Base-by-base conservation (phyloP, 1,140 invertebrate species). In the Pseudomyrmex cubaensis region DNA sequence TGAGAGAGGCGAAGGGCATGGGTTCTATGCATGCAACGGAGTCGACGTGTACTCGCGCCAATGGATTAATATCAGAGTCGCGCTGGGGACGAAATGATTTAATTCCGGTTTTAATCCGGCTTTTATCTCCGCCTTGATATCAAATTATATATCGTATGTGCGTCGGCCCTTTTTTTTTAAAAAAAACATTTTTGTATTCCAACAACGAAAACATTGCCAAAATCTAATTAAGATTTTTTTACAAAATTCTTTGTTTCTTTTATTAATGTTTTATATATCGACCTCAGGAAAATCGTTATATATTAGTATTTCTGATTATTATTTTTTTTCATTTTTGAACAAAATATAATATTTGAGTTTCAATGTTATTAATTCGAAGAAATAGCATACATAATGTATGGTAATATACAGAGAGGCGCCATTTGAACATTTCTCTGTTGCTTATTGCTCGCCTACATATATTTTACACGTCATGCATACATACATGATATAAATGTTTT, bases 61-160 rank as follows among this genome's bases (percentile, higher is more conserved):
- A 44, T 80, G 76, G 54, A 80, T 80, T 80, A 80, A 80, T 80
- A 72, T 72, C 76, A 62, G 48, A 61, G 44, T 44, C 17, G 73
- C 46, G 46, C 15, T 35, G 48, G 76, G n/a, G 54, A 66, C 66
- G 20, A 80, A 72, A 80, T 80, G 76, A 80, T 80, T 80, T 80
- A 80, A 80, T 80, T 80, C 66, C 66, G 44, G 66, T 70, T 80
- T 80, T 80, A 72, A 80, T 80, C 66, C 44, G 44, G 15, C n/a
- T 59, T 70, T 78, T 78, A 78, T 78, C 64, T n/a, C 7, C 76
- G 76, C 66, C 54, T 59, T 54, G 66, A 72, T 80, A 80, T 59
- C 66, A 80, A 66, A 80, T 80, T 72, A 72, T 78, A 70, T 20
- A 78, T 57, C 61, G 75, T 57, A 35, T 35, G 35, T 35, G 35